Percentiles rank a stretch among this genome's conserved stretches.
Evolutionary conservation across 30 jellyfish, hydroid and myxozoan genomes (phyloP).

Genomic region (Clytia hemisphaerica): DNA sequence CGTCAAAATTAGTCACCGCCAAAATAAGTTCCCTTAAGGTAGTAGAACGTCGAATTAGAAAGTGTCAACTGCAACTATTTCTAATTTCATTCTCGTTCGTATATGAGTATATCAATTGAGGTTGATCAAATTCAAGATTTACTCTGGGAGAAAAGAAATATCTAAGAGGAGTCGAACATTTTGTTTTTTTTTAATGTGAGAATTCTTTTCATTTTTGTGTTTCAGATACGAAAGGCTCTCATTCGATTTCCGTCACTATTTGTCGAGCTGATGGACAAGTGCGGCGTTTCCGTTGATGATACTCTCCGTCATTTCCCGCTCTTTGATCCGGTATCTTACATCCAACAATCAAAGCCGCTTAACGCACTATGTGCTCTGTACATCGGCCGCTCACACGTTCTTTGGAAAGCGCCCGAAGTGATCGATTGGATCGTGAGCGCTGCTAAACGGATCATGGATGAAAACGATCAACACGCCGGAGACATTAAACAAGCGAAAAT

Average conservation of each 20-base stretch:
- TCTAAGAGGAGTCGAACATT: no score
- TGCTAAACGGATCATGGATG: constrained; percentile 38
- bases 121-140: no score
- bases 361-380: constrained; percentile 51
- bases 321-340: constrained; percentile 37
- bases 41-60: no score
- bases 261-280: constrained; percentile 55
- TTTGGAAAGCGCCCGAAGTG: constrained; percentile 93
- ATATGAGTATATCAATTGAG: no score
- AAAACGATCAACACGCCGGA: constrained; percentile 21
- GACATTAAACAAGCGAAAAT: constrained; percentile 20
- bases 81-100: no score
- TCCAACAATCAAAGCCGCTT: constrained; percentile 60
- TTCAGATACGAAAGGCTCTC: constrained; percentile 80
- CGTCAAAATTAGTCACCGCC: no score
- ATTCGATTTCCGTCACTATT: constrained; percentile 71
- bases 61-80: no score
- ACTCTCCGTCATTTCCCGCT: constrained; percentile 39
- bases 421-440: constrained; percentile 68
- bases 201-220: neutral
- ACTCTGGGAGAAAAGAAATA: no score
- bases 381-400: constrained; percentile 55
- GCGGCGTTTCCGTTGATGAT: constrained; percentile 63
- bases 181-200: neutral
- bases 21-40: no score